A percentile compares a stretch with the other conserved stretches of the same genome.
Evolutionary conservation across 2,888 invertebrate species (phyloP).

Genomic region (Polyommatus icarus): DNA sequence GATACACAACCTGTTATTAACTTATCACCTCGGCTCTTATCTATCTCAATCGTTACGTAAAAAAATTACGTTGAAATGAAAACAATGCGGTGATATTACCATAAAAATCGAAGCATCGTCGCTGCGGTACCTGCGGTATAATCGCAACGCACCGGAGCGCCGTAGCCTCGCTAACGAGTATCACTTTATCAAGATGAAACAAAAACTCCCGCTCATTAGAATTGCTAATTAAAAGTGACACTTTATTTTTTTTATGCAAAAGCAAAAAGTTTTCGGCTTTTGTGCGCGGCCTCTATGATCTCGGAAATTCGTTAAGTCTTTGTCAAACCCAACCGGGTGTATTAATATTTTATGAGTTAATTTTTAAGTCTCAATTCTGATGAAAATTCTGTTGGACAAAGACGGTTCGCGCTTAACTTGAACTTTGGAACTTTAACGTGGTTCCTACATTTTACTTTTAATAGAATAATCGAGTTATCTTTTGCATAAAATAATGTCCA

Average conservation of each 20-base stretch:
- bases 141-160: no score
- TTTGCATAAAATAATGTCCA: slow-evolving; percentile 12
- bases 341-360: slow-evolving; percentile 16
- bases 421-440: background rate
- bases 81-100: no score
- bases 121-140: no score
- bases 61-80: no score
- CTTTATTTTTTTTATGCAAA: slow-evolving; percentile 6
- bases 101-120: no score
- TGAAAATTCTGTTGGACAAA: background rate
- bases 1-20: no score
- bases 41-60: no score
- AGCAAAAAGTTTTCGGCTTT: background rate
- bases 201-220: slow-evolving; percentile 13
- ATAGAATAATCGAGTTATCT: background rate
- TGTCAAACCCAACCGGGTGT: background rate
- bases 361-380: background rate
- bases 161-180: background rate
- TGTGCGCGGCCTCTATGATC: background rate
- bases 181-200: slow-evolving; percentile 3
- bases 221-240: slow-evolving; percentile 19
- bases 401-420: slow-evolving; percentile 1
- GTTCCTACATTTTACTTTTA: background rate
- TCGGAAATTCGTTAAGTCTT: background rate
- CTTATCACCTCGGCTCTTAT: no score